Percentiles rank a stretch among this genome's conserved stretches.
Conservation (phyloP, 2,797 vertebrate species). For the Macroramphosus scolopax region DNA sequence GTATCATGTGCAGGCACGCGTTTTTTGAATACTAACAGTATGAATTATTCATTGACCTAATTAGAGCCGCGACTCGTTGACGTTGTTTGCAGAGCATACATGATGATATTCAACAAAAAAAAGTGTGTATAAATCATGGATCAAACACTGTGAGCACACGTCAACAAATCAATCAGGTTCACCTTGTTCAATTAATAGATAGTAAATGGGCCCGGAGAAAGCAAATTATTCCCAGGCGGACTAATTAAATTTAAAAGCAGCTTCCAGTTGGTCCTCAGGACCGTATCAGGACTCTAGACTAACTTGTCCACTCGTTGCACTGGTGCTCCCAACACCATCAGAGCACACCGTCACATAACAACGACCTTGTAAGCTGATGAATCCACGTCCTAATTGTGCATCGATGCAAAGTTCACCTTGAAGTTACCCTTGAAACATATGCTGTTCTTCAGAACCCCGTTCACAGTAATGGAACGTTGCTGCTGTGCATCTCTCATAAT, state of each 20-base stretch:
- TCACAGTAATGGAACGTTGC: slow-evolving; percentile 34
- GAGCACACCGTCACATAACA: too few species aligned
- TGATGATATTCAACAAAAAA: slow-evolving; percentile 55
- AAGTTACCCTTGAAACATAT: too few species aligned
- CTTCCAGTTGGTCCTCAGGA: too few species aligned
- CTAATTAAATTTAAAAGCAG: slow-evolving; percentile 42
- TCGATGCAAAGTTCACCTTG: too few species aligned
- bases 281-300: too few species aligned
- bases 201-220: slow-evolving; percentile 73
- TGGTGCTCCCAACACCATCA: too few species aligned
- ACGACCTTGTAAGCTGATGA: too few species aligned
- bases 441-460: slow-evolving; percentile 43
- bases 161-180: slow-evolving; percentile 55
- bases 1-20: slow-evolving; percentile 24
- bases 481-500: slow-evolving; percentile 51
- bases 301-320: too few species aligned
- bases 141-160: slow-evolving; percentile 48
- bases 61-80: slow-evolving; percentile 62
- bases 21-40: slow-evolving; percentile 48
- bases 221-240: slow-evolving; percentile 47
- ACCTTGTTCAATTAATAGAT: slow-evolving; percentile 61
- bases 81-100: slow-evolving; percentile 22
- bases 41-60: slow-evolving; percentile 65
- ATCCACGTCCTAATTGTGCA: too few species aligned
- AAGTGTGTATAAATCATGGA: slow-evolving; percentile 56